phyloP scores from a whole-genome alignment of 2,113 vertebrate genomes.

The Pygoscelis antarcticus region DNA sequence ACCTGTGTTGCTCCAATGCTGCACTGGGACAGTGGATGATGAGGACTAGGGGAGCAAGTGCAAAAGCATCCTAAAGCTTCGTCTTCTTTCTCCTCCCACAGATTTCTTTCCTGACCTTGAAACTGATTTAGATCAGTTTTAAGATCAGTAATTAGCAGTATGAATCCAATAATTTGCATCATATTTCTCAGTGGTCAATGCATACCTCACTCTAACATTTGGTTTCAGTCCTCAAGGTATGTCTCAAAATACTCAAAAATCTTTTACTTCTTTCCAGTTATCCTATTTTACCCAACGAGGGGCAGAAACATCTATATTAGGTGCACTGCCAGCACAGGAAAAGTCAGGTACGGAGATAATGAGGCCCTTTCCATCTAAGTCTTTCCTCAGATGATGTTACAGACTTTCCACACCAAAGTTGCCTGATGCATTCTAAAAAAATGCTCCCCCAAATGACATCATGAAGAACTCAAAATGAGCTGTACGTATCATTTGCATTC shows the following conservation, averaged over 20 bases:
- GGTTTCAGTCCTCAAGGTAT: not conserved
- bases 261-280: not conserved
- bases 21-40: not conserved
- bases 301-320: not conserved
- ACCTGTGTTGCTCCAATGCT: not conserved
- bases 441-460: not conserved
- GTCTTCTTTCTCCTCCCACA: not conserved
- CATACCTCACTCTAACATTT: not conserved
- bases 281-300: not conserved
- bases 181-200: not conserved
- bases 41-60: not conserved
- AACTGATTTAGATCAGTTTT: not conserved
- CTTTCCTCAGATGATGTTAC: not conserved
- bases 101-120: not conserved
- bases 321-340: not conserved
- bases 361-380: not conserved
- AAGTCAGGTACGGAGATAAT: not conserved
- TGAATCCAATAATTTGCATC: not conserved
- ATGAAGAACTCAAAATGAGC: constrained; percentile 24
- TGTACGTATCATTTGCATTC: not conserved
- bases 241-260: not conserved
- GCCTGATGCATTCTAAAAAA: not conserved
- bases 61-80: not conserved
- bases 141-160: not conserved
- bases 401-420: not conserved